Evolutionary conservation across 2,888 invertebrate species (phyloP).

Genomic region (Agrotis ipsilon): DNA sequence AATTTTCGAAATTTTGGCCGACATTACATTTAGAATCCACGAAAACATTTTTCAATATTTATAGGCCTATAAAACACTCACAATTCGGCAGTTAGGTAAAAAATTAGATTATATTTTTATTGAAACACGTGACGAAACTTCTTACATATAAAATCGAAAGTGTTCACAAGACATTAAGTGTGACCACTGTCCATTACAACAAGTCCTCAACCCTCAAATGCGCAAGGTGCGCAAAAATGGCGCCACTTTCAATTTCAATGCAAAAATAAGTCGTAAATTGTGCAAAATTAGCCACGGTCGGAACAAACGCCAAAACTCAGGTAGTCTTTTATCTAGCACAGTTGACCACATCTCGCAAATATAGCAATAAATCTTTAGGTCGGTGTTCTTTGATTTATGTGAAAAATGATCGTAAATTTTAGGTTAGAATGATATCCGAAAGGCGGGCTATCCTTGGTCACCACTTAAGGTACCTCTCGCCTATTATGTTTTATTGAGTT

Average conservation of each 20-base stretch:
- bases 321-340: constrained; percentile 79
- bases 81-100: background rate
- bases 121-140: background rate
- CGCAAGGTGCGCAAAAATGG: constrained; percentile 56
- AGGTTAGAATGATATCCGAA: constrained; percentile 83
- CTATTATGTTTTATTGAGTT: constrained; percentile 74
- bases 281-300: constrained; percentile 72
- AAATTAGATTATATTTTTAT: background rate
- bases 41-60: too few relatives aligned
- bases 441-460: constrained; percentile 76
- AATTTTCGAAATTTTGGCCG: too few relatives aligned
- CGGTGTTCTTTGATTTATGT: constrained; percentile 90
- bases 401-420: constrained; percentile 91
- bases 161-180: background rate
- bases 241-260: constrained; percentile 80
- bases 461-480: constrained; percentile 75
- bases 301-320: constrained; percentile 75
- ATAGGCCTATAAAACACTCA: too few relatives aligned
- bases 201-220: constrained; percentile 48
- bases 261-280: constrained; percentile 81
- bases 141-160: constrained; percentile 18
- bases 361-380: constrained; percentile 87
- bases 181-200: constrained; percentile 13
- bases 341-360: constrained; percentile 80
- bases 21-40: too few relatives aligned